A percentile compares a stretch with the other conserved stretches of the same genome.
Evolutionary conservation across 1,140 invertebrate genomes (phyloP).

Genomic region (Trichonephila inaurata): DNA sequence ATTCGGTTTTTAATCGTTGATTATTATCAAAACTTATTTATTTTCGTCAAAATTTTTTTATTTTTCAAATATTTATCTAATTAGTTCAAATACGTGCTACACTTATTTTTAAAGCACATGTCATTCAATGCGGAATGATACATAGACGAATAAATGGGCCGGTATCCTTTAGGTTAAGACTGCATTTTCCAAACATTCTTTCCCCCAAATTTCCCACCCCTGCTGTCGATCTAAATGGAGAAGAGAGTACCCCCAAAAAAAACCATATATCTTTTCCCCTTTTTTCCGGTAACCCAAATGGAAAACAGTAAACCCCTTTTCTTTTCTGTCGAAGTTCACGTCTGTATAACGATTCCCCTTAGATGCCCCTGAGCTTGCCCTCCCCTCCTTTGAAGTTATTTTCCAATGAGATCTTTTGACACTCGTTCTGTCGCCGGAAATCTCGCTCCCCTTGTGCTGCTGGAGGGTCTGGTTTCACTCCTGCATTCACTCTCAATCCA

Average conservation of each 20-base stretch:
- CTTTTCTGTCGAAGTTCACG: constrained; percentile 8
- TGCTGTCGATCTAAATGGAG: background rate
- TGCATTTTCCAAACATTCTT: too few relatives aligned
- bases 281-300: background rate
- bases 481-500: background rate
- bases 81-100: too few relatives aligned
- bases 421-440: constrained; percentile 70
- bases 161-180: too few relatives aligned
- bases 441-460: background rate
- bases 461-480: constrained; percentile 45
- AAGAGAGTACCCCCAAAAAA: background rate
- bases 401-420: constrained; percentile 55
- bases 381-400: constrained; percentile 10
- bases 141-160: too few relatives aligned
- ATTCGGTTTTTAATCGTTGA: too few relatives aligned
- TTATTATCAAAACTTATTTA: too few relatives aligned
- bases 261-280: background rate
- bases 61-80: too few relatives aligned
- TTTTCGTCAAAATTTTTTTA: too few relatives aligned
- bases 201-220: too few relatives aligned
- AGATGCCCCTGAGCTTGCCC: too few relatives aligned
- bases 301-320: constrained; percentile 13
- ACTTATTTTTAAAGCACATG: too few relatives aligned
- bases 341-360: background rate
- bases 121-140: too few relatives aligned